Percentiles rank a stretch among this genome's conserved stretches.
phyloP scores from a whole-genome alignment of 2,797 vertebrate genomes.

The Anas capensis region DNA sequence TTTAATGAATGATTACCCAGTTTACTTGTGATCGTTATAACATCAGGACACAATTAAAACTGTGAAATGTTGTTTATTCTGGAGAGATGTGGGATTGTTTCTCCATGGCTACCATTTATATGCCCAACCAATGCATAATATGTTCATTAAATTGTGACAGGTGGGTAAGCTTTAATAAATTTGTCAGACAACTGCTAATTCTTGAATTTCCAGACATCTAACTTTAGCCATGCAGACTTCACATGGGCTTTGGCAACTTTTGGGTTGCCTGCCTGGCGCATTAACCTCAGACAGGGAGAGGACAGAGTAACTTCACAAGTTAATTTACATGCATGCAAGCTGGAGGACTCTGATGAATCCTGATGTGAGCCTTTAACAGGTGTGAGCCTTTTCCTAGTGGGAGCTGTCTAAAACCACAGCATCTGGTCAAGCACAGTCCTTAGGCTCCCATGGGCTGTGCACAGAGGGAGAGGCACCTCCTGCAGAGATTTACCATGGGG shows the following conservation, averaged over 20 bases:
- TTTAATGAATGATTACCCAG: conserved; percentile 78
- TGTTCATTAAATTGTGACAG: background rate
- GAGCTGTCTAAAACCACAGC: background rate
- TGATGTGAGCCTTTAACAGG: background rate
- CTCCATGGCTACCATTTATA: conserved; percentile 9
- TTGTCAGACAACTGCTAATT: background rate
- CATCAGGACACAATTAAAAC: conserved; percentile 64
- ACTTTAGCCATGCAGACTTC: background rate
- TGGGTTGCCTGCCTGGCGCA: background rate
- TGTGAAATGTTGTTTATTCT: conserved; percentile 64
- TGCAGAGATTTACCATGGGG: background rate
- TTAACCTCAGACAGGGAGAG: rapidly evolving
- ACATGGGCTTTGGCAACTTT: background rate
- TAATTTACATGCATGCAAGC: background rate
- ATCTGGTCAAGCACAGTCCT: background rate
- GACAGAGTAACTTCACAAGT: background rate
- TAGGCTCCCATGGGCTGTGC: background rate
- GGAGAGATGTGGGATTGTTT: background rate
- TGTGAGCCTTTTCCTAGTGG: background rate
- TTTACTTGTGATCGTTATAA: conserved; percentile 71
- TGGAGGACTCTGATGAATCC: background rate
- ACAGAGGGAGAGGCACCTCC: background rate
- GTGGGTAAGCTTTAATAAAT: background rate
- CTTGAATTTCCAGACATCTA: background rate
- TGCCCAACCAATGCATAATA: conserved; percentile 6